These are phyloP conservation scores for Echiichthys vipera DNA, from an alignment of 2,797 vertebrate genomes.

Conservation along the genomic window DNA sequence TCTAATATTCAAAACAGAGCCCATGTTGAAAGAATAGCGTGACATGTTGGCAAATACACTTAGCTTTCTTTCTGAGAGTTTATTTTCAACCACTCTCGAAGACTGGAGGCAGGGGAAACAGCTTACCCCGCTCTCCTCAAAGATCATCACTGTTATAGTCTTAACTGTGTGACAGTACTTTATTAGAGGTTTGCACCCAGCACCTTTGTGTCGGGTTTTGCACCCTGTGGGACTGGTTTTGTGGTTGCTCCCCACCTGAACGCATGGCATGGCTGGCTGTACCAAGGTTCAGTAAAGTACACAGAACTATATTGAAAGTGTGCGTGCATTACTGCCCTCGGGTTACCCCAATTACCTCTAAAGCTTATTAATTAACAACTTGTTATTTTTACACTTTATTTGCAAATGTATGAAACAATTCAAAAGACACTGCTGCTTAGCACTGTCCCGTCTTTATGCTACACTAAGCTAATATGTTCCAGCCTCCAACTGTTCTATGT, in stretches of 20 bases:
- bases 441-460: not conserved
- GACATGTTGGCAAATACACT: not conserved
- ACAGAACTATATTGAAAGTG: too few species aligned
- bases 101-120: not conserved
- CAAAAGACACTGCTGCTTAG: not conserved
- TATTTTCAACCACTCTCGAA: too few species aligned
- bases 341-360: too few species aligned
- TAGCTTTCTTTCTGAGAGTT: conserved; percentile 1
- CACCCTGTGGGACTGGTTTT: too few species aligned
- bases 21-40: not conserved
- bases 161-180: too few species aligned
- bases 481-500: not conserved
- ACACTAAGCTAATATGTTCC: not conserved
- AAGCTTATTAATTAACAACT: not conserved
- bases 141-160: too few species aligned
- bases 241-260: too few species aligned
- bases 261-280: too few species aligned
- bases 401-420: not conserved
- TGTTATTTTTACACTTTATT: not conserved
- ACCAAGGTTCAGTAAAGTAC: too few species aligned
- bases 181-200: too few species aligned
- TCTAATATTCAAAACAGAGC: not conserved
- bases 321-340: too few species aligned
- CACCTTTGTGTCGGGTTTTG: too few species aligned
- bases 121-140: not conserved